These are phyloP conservation scores for Thyatira batis DNA, from an alignment of 2,888 invertebrate genomes.

Conservation along the genomic window DNA sequence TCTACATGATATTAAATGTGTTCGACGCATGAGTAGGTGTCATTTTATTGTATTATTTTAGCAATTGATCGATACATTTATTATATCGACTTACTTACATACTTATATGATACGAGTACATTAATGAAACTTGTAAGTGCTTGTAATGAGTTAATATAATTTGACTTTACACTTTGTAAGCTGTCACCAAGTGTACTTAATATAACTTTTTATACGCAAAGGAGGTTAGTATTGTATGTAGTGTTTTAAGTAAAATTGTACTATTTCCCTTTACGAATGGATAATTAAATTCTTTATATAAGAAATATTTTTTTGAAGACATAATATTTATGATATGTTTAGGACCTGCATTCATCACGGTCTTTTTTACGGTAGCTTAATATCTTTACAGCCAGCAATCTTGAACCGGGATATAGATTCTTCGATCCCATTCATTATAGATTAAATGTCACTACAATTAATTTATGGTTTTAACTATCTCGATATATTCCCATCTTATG, in stretches of 20 bases:
- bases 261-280: no score
- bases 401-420: slow-evolving; percentile 39
- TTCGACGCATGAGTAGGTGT: slow-evolving; percentile 22
- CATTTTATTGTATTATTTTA: slow-evolving; percentile 36
- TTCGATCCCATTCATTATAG: slow-evolving; percentile 59
- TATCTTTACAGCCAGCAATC: slow-evolving; percentile 33
- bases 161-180: not conserved
- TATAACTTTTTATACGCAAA: no score
- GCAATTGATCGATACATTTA: not conserved
- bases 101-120: no score
- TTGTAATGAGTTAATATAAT: not conserved
- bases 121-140: not conserved
- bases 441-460: slow-evolving; percentile 48
- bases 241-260: no score
- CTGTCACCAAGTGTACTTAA: no score
- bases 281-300: no score
- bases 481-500: slow-evolving; percentile 16
- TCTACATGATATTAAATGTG: slow-evolving; percentile 3
- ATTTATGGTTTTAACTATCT: slow-evolving; percentile 30
- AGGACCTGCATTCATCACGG: not conserved
- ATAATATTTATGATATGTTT: no score
- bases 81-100: not conserved
- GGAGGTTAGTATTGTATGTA: no score
- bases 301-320: no score
- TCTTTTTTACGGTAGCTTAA: slow-evolving; percentile 28